A percentile compares a stretch with the other conserved stretches of the same genome.
Conservation (phyloP, 2,113 vertebrate genomes). For the Ciconia maguari region DNA sequence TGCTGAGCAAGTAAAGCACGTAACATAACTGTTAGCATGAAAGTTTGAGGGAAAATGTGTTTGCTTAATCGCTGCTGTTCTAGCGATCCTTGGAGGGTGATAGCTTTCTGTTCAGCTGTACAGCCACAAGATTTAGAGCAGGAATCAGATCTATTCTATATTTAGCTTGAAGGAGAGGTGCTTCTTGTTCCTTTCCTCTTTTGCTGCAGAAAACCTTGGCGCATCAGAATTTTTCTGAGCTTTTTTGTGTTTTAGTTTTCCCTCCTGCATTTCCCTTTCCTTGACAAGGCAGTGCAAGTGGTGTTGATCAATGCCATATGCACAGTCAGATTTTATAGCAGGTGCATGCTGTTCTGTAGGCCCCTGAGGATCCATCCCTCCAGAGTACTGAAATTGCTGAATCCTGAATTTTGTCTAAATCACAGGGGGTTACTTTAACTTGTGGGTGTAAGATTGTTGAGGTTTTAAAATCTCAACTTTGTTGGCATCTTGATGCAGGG, state of each 20-base stretch:
- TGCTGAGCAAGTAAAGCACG: neutral
- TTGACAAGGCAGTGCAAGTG: neutral
- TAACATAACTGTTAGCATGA: neutral
- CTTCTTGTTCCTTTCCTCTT: neutral
- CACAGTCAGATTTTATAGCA: neutral
- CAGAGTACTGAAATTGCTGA: neutral
- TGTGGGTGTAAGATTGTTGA: neutral
- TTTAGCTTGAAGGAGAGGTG: neutral
- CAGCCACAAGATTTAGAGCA: neutral
- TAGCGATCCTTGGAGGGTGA: neutral
- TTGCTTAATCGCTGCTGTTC: neutral
- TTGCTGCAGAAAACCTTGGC: neutral
- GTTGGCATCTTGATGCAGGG: neutral
- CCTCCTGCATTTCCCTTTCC: neutral
- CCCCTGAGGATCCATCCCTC: neutral
- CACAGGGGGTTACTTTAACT: neutral
- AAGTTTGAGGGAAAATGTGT: neutral
- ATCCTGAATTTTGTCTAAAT: neutral
- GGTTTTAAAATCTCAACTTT: neutral
- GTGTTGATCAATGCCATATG: neutral
- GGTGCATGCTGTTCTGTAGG: neutral
- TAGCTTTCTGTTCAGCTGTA: neutral
- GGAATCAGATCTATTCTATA: neutral
- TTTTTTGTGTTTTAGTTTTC: neutral
- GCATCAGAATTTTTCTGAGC: neutral